Percentiles rank a stretch among this genome's conserved stretches.
Conservation (phyloP, 2,888 invertebrate genomes). For the Epsilonema sp. region DNA sequence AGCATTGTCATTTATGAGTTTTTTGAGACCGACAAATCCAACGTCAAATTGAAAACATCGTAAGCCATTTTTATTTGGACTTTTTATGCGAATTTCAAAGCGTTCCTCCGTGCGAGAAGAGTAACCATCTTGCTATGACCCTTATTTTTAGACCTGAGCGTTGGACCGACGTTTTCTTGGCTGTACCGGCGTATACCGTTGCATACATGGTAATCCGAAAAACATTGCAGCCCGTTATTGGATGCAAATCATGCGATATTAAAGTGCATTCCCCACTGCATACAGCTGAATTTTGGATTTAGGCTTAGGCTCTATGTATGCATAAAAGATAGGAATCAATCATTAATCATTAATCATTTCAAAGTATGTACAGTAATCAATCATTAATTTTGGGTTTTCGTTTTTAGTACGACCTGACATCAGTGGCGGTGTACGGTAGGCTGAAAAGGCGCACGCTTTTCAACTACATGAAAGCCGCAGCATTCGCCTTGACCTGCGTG, state of each 20-base stretch:
- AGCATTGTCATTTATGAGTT: neutral
- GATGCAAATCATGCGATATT: no score
- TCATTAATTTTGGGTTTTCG: neutral
- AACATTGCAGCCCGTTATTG: no score
- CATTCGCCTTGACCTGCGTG: neutral
- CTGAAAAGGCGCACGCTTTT: neutral
- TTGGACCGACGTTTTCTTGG: neutral
- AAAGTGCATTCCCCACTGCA: no score
- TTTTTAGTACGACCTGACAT: constrained; percentile 3
- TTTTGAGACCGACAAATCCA: neutral
- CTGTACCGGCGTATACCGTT: constrained; percentile 1
- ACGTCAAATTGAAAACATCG: neutral
- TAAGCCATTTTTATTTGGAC: no score
- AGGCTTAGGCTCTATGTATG: no score
- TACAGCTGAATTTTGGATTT: no score
- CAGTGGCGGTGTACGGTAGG: constrained; percentile 6
- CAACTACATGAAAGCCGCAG: neutral
- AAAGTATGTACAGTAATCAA: neutral
- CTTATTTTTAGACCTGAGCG: neutral
- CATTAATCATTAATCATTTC: neutral
- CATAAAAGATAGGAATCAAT: no score
- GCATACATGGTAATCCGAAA: constrained; percentile 1
- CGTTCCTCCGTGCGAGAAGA: no score
- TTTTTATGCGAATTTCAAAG: no score
- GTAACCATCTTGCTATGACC: no score